phyloP scores from a whole-genome alignment of 2,888 invertebrate species.

The Hypena proboscidalis region DNA sequence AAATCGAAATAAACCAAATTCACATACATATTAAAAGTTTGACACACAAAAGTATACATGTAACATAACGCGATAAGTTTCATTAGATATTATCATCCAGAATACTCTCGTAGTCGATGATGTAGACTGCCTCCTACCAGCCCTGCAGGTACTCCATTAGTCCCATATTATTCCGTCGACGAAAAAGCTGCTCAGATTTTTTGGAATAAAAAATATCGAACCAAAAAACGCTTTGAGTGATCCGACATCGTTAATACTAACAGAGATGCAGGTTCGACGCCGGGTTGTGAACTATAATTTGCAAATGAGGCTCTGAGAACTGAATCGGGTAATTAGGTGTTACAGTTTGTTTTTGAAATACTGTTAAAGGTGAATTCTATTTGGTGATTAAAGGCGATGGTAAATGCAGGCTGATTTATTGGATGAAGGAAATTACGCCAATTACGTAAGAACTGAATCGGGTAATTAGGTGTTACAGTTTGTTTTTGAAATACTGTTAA shows the following conservation, averaged over 20 bases:
- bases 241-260: conserved; percentile 43
- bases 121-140: conserved; percentile 33
- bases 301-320: conserved; percentile 39
- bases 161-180: conserved; percentile 41
- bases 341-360: conserved; percentile 42
- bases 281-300: conserved; percentile 39
- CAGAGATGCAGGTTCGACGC: conserved; percentile 18
- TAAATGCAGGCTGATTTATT: no score
- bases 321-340: conserved; percentile 27
- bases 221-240: conserved; percentile 44
- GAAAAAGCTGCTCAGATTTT: conserved; percentile 43
- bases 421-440: no score
- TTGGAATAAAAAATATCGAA: conserved; percentile 28
- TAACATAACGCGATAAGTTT: no score
- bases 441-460: conserved; percentile 20
- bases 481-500: conserved; percentile 38
- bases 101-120: no score
- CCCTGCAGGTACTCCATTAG: conserved; percentile 37
- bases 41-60: no score
- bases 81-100: background rate
- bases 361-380: conserved; percentile 24
- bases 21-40: no score
- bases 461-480: conserved; percentile 39
- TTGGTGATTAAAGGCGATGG: no score
- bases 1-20: no score